phyloP scores from a whole-genome alignment of 2,888 invertebrate species.

The Caenorhabditis uteleia region DNA sequence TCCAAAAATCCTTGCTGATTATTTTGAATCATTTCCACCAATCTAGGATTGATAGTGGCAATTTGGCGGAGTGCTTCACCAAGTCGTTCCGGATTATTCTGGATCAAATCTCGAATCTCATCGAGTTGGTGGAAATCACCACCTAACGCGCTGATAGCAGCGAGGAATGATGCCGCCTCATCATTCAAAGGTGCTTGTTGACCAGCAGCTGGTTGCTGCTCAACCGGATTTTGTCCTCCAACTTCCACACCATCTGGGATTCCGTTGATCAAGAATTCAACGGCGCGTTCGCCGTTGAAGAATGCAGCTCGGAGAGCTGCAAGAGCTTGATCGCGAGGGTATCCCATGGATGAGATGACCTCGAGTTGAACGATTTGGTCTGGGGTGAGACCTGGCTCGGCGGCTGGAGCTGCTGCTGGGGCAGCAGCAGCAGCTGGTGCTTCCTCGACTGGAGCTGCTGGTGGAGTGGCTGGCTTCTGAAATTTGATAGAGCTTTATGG shows the following conservation, averaged over 20 bases:
- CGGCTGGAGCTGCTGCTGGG: slow-evolving; percentile 44
- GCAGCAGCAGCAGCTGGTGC: slow-evolving; percentile 60
- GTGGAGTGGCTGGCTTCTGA: slow-evolving; percentile 10
- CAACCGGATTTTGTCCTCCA: too few species aligned
- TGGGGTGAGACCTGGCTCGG: slow-evolving; percentile 52
- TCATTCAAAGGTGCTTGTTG: slow-evolving; percentile 11
- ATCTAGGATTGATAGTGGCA: too few species aligned
- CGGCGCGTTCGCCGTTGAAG: slow-evolving; percentile 96
- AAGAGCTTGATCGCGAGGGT: slow-evolving; percentile 81
- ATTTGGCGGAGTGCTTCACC: slow-evolving; percentile 76
- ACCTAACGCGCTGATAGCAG: too few species aligned
- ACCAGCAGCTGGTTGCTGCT: slow-evolving; percentile 22
- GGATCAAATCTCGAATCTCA: slow-evolving; percentile 87
- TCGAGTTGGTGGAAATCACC: too few species aligned
- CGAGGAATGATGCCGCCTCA: too few species aligned
- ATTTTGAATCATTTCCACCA: too few species aligned
- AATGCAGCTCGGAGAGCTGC: slow-evolving; percentile 91
- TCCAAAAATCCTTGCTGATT: too few species aligned
- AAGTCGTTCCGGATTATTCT: slow-evolving; percentile 81
- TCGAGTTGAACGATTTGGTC: too few species aligned
- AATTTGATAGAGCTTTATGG: too few species aligned
- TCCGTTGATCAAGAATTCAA: slow-evolving; percentile 82
- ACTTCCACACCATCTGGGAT: slow-evolving; percentile 52
- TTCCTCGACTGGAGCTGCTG: slow-evolving; percentile 10
- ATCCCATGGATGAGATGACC: slow-evolving; percentile 92